A percentile compares a stretch with the other conserved stretches of the same genome.
These are phyloP conservation scores for Chaunax sp. DNA, from an alignment of 2,797 vertebrate genomes.

Conservation along the genomic window DNA sequence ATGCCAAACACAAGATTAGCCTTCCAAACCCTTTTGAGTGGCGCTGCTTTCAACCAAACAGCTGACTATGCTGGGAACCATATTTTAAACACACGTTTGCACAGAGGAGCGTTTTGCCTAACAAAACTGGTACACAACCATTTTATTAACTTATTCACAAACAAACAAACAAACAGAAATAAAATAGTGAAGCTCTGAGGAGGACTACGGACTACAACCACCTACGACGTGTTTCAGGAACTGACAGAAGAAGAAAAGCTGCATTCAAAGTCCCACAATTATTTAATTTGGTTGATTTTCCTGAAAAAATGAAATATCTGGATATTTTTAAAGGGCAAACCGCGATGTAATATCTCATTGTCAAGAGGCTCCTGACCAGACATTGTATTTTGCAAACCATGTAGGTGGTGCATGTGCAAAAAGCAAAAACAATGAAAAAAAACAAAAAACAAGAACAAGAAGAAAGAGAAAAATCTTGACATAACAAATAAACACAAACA, in stretches of 20 bases:
- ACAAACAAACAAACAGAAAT: no score
- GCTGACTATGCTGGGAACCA: constrained; percentile 51
- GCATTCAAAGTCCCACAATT: neutral
- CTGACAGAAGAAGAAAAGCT: no score
- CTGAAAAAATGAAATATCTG: no score
- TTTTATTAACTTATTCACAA: constrained; percentile 30
- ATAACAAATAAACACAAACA: neutral
- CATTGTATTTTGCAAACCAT: neutral
- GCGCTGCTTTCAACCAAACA: constrained; percentile 53
- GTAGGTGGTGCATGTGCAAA: neutral
- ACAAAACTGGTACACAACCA: constrained; percentile 45
- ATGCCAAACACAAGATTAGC: constrained; percentile 72
- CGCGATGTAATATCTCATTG: neutral
- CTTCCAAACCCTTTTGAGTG: constrained; percentile 58
- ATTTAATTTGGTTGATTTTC: neutral
- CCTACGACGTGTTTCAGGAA: neutral
- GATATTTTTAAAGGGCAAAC: neutral
- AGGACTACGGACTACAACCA: neutral
- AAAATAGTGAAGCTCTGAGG: constrained; percentile 1
- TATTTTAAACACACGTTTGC: constrained; percentile 63
- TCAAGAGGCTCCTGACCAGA: neutral
- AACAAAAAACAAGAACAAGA: neutral
- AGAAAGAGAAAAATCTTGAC: neutral
- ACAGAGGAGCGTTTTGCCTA: constrained; percentile 51
- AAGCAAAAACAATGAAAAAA: neutral